Base-by-base conservation (phyloP, 2,113 vertebrate genomes). In the Ascaphus truei region DNA sequence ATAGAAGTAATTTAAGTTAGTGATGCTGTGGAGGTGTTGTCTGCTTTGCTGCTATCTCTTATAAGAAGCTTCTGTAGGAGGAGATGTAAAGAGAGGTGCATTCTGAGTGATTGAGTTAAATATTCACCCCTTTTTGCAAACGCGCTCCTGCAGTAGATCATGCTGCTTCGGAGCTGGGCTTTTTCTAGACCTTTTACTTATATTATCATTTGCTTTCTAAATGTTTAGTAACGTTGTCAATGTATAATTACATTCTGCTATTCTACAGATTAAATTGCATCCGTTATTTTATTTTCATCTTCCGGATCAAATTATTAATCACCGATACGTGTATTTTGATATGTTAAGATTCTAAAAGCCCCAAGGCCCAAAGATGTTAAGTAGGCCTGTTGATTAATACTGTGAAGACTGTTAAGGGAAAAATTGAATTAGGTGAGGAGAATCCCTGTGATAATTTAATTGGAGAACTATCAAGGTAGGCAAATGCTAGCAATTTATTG, bases 371-470 rank as follows among this genome's bases (percentile, higher is more conserved):
- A 25, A 30, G 52, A 33, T 68, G 64, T 68, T 57, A 57, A 68
- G 52, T 57, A 57, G 64, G 43, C 52, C 57, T 23, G 52, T 57
- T 45, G 39, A 34, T 57, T 68, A 57, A 56, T 33, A 45, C 52
- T 57, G 52, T 13, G n/a, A n/a, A n/a, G n/a, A n/a, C n/a, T n/a
- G n/a, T n/a, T n/a, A 27, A 57, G 39, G 39, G 15, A 57, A 27
- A 68, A 57, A 68, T 68, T 68, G 22, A 68, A 68, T 68, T 57
- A 68, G 27, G 27, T 18, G 7, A 47, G 23, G 64, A 57, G 39
- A 68, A 47, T 68, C 64, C 52, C 52, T 33, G 52, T 47, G 52
- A 56, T 68, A 57, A 68, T 56, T 68, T 68, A 68, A 68, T 68
- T 45, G 52, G 29, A 56, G 30, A 33, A 37, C 37, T 45, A 57